Conservation (phyloP, 2,888 invertebrate species). For the Nasonovia ribisnigri region DNA sequence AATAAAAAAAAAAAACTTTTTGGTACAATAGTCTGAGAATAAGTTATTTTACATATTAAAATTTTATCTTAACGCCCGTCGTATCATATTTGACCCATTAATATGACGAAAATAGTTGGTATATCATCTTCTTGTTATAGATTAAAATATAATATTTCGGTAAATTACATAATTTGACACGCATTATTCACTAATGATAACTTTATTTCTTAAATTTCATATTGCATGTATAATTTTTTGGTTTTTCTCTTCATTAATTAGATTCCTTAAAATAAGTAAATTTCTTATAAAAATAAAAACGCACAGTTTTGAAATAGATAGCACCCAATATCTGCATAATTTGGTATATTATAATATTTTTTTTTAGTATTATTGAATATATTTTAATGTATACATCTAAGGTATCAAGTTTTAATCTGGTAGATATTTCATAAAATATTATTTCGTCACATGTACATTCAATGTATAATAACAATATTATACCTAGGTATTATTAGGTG, state of each 20-base stretch:
- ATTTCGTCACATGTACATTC: background rate
- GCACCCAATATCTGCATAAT: background rate
- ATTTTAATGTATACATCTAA: background rate
- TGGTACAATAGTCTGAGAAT: background rate
- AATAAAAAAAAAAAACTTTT: too few relatives aligned
- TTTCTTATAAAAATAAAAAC: background rate
- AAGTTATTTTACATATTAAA: background rate
- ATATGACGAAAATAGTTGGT: background rate
- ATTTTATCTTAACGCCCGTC: background rate
- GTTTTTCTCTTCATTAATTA: background rate
- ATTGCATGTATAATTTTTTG: background rate
- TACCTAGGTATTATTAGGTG: background rate
- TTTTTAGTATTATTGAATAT: background rate
- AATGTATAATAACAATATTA: background rate
- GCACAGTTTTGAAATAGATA: background rate
- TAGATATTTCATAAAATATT: conserved; percentile 10
- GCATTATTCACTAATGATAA: background rate
- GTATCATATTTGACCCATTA: background rate
- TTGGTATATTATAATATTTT: background rate
- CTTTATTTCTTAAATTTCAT: background rate
- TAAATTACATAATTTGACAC: background rate
- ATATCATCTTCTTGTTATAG: background rate
- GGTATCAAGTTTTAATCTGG: background rate
- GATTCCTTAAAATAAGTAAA: background rate
- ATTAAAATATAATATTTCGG: background rate